Percentiles rank a stretch among this genome's conserved stretches.
Conservation (phyloP, 2,797 vertebrate species). For the Anguilla pacifica region DNA sequence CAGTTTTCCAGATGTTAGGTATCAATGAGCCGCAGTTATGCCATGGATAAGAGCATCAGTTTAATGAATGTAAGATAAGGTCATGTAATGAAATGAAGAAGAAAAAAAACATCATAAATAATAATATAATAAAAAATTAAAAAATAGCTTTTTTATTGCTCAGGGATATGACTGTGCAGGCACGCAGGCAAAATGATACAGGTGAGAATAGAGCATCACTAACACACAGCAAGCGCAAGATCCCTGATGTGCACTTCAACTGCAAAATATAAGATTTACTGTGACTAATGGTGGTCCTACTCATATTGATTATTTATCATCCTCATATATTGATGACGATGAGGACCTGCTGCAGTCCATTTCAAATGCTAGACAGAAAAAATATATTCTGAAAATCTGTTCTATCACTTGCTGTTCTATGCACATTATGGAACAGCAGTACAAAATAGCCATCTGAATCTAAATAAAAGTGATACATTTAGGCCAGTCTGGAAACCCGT, state of each 20-base stretch:
- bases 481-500: background rate
- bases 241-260: background rate
- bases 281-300: background rate
- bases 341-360: background rate
- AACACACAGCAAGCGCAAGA: background rate
- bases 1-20: background rate
- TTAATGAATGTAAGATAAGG: constrained; percentile 6
- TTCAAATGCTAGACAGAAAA: background rate
- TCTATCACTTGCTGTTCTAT: background rate
- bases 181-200: background rate
- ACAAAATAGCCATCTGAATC: background rate
- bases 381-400: background rate
- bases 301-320: background rate
- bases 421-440: background rate
- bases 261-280: background rate
- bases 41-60: background rate
- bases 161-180: background rate
- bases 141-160: background rate
- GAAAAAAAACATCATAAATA: background rate
- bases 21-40: background rate
- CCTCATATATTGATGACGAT: background rate
- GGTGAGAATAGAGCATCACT: background rate
- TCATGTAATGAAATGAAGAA: background rate
- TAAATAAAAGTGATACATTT: background rate
- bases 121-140: too few relatives aligned